phyloP scores from a whole-genome alignment of 2,888 invertebrate genomes.

The Malacosoma neustria region DNA sequence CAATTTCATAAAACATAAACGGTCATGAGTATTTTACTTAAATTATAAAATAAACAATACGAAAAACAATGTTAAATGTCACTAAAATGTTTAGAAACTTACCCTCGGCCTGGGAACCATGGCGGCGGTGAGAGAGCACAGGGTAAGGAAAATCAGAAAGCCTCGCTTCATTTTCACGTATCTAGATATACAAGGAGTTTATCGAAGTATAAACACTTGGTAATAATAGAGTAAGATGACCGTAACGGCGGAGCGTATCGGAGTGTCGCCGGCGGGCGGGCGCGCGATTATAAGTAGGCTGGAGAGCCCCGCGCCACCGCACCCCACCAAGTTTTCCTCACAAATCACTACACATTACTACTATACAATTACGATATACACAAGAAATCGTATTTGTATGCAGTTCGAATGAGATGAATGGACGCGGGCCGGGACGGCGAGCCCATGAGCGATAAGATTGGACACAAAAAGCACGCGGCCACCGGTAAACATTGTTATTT shows the following conservation, averaged over 20 bases:
- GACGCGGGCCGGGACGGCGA: background rate
- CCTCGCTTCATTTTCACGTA: slow-evolving; percentile 31
- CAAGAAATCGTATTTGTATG: background rate
- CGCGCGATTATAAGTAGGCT: slow-evolving; percentile 7
- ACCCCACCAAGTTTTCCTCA: background rate
- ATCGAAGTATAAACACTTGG: slow-evolving; percentile 5
- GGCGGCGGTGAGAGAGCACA: slow-evolving; percentile 34
- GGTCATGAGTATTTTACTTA: too few relatives aligned
- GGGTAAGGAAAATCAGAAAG: slow-evolving; percentile 29
- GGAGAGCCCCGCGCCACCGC: slow-evolving; percentile 7
- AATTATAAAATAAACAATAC: too few relatives aligned
- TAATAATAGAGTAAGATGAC: slow-evolving; percentile 18
- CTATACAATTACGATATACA: background rate
- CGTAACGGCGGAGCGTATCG: slow-evolving; percentile 27
- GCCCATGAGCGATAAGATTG: background rate
- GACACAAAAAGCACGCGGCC: background rate
- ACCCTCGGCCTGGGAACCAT: slow-evolving; percentile 44
- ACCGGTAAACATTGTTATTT: background rate
- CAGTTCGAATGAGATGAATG: background rate
- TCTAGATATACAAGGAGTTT: slow-evolving; percentile 6
- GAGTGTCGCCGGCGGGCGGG: slow-evolving; percentile 32
- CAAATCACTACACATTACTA: background rate
- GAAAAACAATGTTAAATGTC: too few relatives aligned
- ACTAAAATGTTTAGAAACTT: too few relatives aligned
- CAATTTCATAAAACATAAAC: too few relatives aligned